A percentile compares a stretch with the other conserved stretches of the same genome.
Evolutionary conservation across 1,140 invertebrate species (phyloP).

Genomic region (Leptopilina boulardi): DNA sequence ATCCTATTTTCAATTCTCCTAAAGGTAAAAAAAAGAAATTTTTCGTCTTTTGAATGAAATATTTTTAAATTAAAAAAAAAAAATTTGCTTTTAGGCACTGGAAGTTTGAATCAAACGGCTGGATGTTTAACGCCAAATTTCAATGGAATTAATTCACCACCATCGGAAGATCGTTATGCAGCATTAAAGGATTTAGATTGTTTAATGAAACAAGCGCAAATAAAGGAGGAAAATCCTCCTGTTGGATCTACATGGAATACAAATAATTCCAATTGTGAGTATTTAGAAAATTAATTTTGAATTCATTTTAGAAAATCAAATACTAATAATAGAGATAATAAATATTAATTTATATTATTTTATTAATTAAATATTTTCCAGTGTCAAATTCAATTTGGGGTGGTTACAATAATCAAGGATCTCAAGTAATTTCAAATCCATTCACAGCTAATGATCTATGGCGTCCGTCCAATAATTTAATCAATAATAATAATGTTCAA

Average conservation of each 20-base stretch:
- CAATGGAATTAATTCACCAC: slow-evolving; percentile 71
- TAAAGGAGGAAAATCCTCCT: slow-evolving; percentile 67
- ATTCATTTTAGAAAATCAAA: too few relatives aligned
- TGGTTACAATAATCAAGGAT: slow-evolving; percentile 62
- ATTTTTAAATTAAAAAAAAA: background rate
- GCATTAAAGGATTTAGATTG: slow-evolving; percentile 88
- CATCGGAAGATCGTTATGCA: slow-evolving; percentile 86
- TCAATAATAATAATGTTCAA: slow-evolving; percentile 73
- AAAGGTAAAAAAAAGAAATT: slow-evolving; percentile 74
- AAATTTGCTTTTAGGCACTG: slow-evolving; percentile 59
- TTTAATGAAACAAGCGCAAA: slow-evolving; percentile 78
- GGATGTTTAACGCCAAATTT: slow-evolving; percentile 61
- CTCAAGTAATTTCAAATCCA: slow-evolving; percentile 71
- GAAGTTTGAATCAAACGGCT: slow-evolving; percentile 62
- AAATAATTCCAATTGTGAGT: slow-evolving; percentile 68
- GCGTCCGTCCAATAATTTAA: slow-evolving; percentile 67
- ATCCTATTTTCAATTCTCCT: slow-evolving; percentile 80
- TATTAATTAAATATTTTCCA: slow-evolving; percentile 48
- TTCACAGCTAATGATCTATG: slow-evolving; percentile 68
- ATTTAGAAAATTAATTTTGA: slow-evolving; percentile 26
- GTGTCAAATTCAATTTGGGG: slow-evolving; percentile 67
- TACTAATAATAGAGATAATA: too few relatives aligned
- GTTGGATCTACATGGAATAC: slow-evolving; percentile 66
- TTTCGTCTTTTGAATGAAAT: slow-evolving; percentile 41
- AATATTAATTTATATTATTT: background rate